Evolutionary conservation across 2,888 invertebrate genomes (phyloP).

Genomic region (Cephus nigrinus): DNA sequence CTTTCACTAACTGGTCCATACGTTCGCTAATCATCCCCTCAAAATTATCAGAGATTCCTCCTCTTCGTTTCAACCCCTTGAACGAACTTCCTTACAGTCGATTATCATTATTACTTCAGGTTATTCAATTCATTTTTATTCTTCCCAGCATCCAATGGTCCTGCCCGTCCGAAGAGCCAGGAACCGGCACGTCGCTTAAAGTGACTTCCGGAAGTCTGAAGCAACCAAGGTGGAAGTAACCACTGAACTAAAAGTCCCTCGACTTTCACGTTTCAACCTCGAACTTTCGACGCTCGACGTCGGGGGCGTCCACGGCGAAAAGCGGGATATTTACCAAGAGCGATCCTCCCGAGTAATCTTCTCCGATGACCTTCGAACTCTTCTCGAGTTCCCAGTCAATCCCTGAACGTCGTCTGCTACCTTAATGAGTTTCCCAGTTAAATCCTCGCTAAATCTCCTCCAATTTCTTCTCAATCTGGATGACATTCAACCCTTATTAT

Average conservation of each 20-base stretch:
- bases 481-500: background rate
- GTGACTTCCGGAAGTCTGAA: background rate
- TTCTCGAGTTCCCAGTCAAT: background rate
- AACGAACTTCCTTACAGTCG: background rate
- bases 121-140: background rate
- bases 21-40: background rate
- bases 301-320: background rate
- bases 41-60: background rate
- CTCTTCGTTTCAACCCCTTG: background rate
- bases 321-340: background rate
- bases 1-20: background rate
- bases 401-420: background rate
- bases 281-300: background rate
- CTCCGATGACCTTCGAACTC: conserved; percentile 1
- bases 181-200: background rate
- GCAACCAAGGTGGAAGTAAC: background rate
- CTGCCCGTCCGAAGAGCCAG: background rate
- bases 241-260: background rate
- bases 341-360: background rate
- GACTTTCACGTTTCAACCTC: background rate
- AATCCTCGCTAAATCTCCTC: background rate
- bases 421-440: conserved; percentile 3
- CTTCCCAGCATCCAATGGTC: background rate
- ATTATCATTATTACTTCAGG: too few species aligned
- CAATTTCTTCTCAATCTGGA: conserved; percentile 6